Percentiles rank a stretch among this genome's conserved stretches.
These are phyloP conservation scores for Pissodes strobi DNA, from an alignment of 1,140 invertebrate genomes.

Conservation along the genomic window DNA sequence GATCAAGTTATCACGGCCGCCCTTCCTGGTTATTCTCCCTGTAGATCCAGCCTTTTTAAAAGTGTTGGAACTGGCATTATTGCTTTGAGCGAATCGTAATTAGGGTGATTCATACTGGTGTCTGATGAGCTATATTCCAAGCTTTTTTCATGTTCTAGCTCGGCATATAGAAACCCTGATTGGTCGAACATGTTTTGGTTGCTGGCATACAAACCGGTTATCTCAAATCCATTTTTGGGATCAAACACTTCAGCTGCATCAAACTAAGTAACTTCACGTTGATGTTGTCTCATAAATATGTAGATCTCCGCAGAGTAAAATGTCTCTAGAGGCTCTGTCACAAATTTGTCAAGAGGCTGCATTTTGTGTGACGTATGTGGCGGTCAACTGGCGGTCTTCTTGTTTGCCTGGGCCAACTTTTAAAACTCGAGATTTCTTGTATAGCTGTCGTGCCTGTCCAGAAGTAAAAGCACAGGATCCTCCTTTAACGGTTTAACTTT, in stretches of 20 bases:
- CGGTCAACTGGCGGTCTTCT: conserved; percentile 48
- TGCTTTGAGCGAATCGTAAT: too few relatives aligned
- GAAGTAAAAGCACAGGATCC: conserved; percentile 45
- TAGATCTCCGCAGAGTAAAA: conserved; percentile 42
- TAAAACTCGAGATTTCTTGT: conserved; percentile 50
- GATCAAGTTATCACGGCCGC: too few relatives aligned
- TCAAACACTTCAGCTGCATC: conserved; percentile 44
- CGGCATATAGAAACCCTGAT: background rate
- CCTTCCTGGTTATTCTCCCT: background rate
- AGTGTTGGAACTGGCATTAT: background rate
- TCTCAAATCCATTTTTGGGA: conserved; percentile 47
- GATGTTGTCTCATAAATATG: conserved; percentile 27
- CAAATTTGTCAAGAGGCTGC: conserved; percentile 49
- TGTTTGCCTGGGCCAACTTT: conserved; percentile 44
- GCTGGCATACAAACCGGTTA: conserved; percentile 46
- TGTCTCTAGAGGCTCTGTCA: conserved; percentile 46
- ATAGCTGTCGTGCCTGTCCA: conserved; percentile 51
- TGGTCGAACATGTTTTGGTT: conserved; percentile 45
- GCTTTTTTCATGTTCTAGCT: background rate
- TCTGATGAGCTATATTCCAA: background rate
- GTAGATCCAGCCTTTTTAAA: background rate
- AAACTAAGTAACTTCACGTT: conserved; percentile 33
- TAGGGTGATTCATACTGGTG: too few relatives aligned
- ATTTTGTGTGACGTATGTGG: too few relatives aligned
- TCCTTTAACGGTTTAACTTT: conserved; percentile 39